A percentile compares a stretch with the other conserved stretches of the same genome.
phyloP scores from a whole-genome alignment of 2,888 invertebrate genomes.

The Agriotes lineatus region DNA sequence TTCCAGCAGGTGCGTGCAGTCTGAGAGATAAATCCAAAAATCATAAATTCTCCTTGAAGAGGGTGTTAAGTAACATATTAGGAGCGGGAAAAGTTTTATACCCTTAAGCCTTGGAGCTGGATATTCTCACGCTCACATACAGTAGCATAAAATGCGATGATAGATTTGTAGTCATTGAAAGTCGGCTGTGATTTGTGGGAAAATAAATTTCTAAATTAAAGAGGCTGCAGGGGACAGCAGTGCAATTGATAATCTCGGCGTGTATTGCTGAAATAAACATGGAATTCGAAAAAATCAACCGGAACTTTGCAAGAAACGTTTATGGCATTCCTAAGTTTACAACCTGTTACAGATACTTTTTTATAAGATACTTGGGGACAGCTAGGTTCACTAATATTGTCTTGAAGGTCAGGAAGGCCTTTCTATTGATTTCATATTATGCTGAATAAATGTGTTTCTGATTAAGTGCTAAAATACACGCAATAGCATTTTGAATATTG shows the following conservation, averaged over 20 bases:
- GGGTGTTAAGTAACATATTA: slow-evolving; percentile 26
- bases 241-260: no score
- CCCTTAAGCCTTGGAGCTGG: neutral
- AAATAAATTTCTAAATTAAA: neutral
- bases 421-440: neutral
- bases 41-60: slow-evolving; percentile 15
- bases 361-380: neutral
- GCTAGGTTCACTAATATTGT: no score
- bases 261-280: no score
- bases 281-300: neutral
- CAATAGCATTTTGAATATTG: no score
- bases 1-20: no score
- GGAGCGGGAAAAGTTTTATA: slow-evolving; percentile 15
- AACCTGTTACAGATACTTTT: slow-evolving; percentile 6
- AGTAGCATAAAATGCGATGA: slow-evolving; percentile 29
- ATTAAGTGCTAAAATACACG: no score
- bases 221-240: no score
- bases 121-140: slow-evolving; percentile 30
- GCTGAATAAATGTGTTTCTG: no score
- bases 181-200: slow-evolving; percentile 11
- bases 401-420: neutral
- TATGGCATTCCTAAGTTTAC: slow-evolving; percentile 4
- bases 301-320: neutral
- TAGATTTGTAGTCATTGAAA: slow-evolving; percentile 32
- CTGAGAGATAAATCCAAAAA: neutral